A percentile compares a stretch with the other conserved stretches of the same genome.
phyloP scores from a whole-genome alignment of 2,888 invertebrate genomes.

The Leptogaster cylindrica region DNA sequence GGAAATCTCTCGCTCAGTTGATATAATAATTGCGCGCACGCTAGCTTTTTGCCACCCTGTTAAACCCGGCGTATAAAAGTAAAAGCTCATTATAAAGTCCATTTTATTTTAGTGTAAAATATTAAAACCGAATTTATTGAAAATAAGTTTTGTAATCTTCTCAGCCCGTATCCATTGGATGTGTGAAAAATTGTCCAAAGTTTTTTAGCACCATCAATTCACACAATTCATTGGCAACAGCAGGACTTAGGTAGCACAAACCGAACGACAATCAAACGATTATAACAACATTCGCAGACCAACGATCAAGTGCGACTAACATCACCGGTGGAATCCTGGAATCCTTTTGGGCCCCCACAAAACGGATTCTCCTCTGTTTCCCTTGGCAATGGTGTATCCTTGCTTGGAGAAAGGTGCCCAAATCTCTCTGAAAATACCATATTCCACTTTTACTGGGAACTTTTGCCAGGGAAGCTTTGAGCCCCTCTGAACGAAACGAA shows the following conservation, averaged over 20 bases:
- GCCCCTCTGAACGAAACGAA: slow-evolving; percentile 11
- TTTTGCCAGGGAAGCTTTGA: slow-evolving; percentile 26
- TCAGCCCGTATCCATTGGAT: too few relatives aligned
- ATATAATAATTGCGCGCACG: slow-evolving; percentile 32
- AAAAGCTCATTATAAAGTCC: slow-evolving; percentile 33
- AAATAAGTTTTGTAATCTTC: not conserved
- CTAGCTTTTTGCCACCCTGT: slow-evolving; percentile 28
- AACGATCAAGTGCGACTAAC: slow-evolving; percentile 26
- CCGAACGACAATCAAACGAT: not conserved
- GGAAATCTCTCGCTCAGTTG: slow-evolving; percentile 35
- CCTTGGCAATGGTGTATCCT: slow-evolving; percentile 30
- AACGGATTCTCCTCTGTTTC: slow-evolving; percentile 5
- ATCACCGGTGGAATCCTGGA: slow-evolving; percentile 9
- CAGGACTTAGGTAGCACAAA: slow-evolving; percentile 1
- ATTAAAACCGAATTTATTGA: not conserved
- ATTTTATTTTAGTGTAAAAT: slow-evolving; percentile 4
- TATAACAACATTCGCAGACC: slow-evolving; percentile 12
- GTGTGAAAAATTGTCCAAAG: too few relatives aligned
- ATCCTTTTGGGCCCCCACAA: too few relatives aligned
- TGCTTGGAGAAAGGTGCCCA: slow-evolving; percentile 22
- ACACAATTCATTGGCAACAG: not conserved
- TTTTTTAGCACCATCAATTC: too few relatives aligned
- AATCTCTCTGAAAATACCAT: slow-evolving; percentile 12
- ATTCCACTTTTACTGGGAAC: slow-evolving; percentile 21
- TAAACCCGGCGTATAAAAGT: slow-evolving; percentile 23